Evolutionary conservation across 2,797 vertebrate genomes (phyloP).

Genomic region (Sphenodon punctatus): DNA sequence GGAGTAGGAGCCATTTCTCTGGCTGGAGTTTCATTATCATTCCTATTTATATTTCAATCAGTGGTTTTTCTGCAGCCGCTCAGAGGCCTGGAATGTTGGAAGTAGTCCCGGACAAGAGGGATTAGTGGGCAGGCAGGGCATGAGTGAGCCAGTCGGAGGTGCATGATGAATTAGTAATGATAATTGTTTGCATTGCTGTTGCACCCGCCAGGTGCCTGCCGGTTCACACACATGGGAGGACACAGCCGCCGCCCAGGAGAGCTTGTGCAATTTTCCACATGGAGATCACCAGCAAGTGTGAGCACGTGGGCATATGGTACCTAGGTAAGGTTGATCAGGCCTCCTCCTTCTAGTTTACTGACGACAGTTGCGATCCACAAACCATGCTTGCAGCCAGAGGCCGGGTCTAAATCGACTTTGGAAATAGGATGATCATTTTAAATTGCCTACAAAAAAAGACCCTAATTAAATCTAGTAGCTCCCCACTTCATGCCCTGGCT

Average conservation of each 20-base stretch:
- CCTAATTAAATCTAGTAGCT: too few relatives aligned
- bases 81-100: not conserved
- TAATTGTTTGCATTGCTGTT: slow-evolving; percentile 1
- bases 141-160: not conserved
- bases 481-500: too few relatives aligned
- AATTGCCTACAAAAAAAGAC: too few relatives aligned
- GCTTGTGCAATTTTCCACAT: not conserved
- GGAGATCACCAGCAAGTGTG: not conserved
- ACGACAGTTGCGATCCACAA: too few relatives aligned
- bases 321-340: too few relatives aligned
- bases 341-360: too few relatives aligned
- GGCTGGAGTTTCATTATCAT: too few relatives aligned
- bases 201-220: slow-evolving; percentile 22
- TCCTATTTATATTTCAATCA: not conserved
- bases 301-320: too few relatives aligned
- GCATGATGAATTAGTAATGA: slow-evolving; percentile 35
- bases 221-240: not conserved
- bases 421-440: too few relatives aligned
- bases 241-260: slow-evolving; percentile 2
- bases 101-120: slow-evolving; percentile 53
- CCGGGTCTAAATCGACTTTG: too few relatives aligned
- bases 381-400: too few relatives aligned
- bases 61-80: not conserved
- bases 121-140: slow-evolving; percentile 29
- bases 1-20: not conserved